A percentile compares a stretch with the other conserved stretches of the same genome.
Conservation (phyloP, 1,140 invertebrate species). For the Lordiphosa mommai region DNA sequence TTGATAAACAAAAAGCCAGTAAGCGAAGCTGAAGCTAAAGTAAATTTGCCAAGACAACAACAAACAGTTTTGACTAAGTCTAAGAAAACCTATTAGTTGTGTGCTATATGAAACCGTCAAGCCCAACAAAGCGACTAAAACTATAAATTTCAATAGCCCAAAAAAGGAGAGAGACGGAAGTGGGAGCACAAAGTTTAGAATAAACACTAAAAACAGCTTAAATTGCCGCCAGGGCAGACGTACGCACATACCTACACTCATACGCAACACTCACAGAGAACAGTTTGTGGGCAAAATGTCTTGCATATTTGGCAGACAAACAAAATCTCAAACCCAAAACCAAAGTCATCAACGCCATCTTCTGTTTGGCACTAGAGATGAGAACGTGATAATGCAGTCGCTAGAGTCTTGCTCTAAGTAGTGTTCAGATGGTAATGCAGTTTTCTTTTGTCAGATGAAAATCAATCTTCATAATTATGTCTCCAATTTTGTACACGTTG, state of each 20-base stretch:
- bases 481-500: too few relatives aligned
- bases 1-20: constrained; percentile 12
- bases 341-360: constrained; percentile 51
- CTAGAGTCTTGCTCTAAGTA: too few relatives aligned
- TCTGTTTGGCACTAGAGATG: neutral
- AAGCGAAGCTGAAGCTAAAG: constrained; percentile 10
- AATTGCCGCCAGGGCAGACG: constrained; percentile 23
- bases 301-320: constrained; percentile 34
- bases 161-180: neutral
- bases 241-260: constrained; percentile 1
- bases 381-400: neutral
- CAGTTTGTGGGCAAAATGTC: constrained; percentile 24
- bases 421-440: too few relatives aligned
- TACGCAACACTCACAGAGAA: constrained; percentile 4
- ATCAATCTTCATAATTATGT: too few relatives aligned
- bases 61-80: constrained; percentile 33
- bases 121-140: constrained; percentile 34
- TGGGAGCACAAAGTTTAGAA: constrained; percentile 50
- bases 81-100: constrained; percentile 72
- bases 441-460: too few relatives aligned
- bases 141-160: constrained; percentile 50
- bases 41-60: constrained; percentile 35
- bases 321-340: constrained; percentile 16
- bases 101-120: constrained; percentile 50
- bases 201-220: constrained; percentile 50